Evolutionary conservation across 2,888 invertebrate genomes (phyloP), one percentile per base, ranked within the genome.

Genomic region (Lepidocyrtinus sp.): DNA sequence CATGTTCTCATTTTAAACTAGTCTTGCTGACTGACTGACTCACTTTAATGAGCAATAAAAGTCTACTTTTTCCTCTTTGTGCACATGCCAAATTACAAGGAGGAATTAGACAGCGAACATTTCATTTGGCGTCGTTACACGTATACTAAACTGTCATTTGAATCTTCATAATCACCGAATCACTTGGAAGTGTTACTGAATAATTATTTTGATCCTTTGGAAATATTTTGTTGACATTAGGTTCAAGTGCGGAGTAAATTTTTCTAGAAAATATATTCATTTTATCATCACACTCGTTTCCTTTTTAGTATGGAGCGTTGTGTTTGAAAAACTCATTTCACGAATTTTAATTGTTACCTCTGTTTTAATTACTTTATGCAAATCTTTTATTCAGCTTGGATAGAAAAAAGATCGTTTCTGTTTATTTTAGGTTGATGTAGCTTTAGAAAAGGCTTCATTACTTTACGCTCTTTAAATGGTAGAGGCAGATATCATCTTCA

Each of bases 331-430:
- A 67, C 64, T 77, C 72, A 77, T 72, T 77, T 77, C 77, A 77
- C 72, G 72, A 77, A 61, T 77, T 70, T 76, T 77, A 77, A 77
- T 77, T 77, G 77, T 72, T n/a, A 72, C 77, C 72, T 72, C 26
- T 59, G 21, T 59, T 77, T 77, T 77, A 77, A 77, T 77, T 77
- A 62, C 72, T 59, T 59, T 59, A 59, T 59, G 59, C 59, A 59
- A n/a, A 59, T 59, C 59, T 59, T n/a, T 21, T 55, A 3, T 59
- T 59, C 12, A n/a, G 15, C 9, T 15, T 55, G 55, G 55, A 55
- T 9, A 55, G n/a, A 50, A 59, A 59, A 59, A 59, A 21, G 59
- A 59, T 19, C 59, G n/a, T 9, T 59, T 59, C 22, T 22, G 22
- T n/a, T n/a, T n/a, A n/a, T n/a, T n/a, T 50, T 50, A 55, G 55